phyloP scores from a whole-genome alignment of 2,113 vertebrate species.

The Tragelaphus buxtoni region DNA sequence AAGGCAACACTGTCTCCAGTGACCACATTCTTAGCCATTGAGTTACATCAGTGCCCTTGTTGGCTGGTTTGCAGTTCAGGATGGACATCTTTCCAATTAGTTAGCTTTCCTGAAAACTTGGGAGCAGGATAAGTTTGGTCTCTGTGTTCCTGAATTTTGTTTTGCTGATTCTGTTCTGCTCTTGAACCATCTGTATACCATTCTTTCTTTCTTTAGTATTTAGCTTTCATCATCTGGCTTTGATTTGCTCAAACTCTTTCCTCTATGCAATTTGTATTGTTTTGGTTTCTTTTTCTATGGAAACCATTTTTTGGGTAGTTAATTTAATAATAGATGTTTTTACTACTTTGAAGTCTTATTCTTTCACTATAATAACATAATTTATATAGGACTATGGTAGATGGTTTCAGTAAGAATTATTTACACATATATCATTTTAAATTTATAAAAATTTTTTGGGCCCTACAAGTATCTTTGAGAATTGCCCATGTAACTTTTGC shows the following conservation, averaged over 20 bases:
- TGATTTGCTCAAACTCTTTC: constrained; percentile 55
- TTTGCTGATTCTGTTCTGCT: constrained; percentile 29
- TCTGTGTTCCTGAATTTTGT: background rate
- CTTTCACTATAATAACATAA: constrained; percentile 34
- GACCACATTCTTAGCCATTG: background rate
- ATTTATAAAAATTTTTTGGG: background rate
- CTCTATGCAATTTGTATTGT: constrained; percentile 35
- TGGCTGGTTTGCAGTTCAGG: background rate
- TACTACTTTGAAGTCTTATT: constrained; percentile 48
- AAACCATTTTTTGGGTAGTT: constrained; percentile 51
- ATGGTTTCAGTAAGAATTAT: constrained; percentile 33
- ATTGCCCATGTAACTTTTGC: background rate
- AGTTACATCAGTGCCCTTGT: background rate
- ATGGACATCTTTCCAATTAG: background rate
- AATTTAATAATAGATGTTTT: constrained; percentile 60
- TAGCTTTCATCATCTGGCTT: constrained; percentile 42
- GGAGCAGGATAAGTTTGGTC: background rate
- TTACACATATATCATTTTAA: background rate
- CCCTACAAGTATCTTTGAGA: background rate
- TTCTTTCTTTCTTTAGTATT: constrained; percentile 27
- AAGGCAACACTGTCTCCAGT: background rate
- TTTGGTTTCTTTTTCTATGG: constrained; percentile 61
- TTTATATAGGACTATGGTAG: background rate
- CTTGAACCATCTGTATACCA: constrained; percentile 34
- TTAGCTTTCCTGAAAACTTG: background rate